Percentiles rank a stretch among this genome's conserved stretches.
Evolutionary conservation across 2,888 invertebrate genomes (phyloP).

Genomic region (Rapana venosa): DNA sequence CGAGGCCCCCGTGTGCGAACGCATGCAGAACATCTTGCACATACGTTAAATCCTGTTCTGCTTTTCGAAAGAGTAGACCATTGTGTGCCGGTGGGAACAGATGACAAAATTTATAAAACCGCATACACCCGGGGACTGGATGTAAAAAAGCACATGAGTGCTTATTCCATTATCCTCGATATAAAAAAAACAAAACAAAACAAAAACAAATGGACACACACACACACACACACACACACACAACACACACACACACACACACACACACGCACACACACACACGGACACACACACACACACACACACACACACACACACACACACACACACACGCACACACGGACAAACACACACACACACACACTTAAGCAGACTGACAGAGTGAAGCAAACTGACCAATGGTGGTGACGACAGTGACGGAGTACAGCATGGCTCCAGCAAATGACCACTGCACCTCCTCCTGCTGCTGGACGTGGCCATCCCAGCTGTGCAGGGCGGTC

Average conservation of each 20-base stretch:
- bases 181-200: too few relatives aligned
- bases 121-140: too few relatives aligned
- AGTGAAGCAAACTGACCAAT: constrained; percentile 83
- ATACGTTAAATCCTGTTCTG: too few relatives aligned
- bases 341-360: too few relatives aligned
- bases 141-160: too few relatives aligned
- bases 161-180: too few relatives aligned
- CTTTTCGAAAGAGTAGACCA: too few relatives aligned
- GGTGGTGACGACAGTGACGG: constrained; percentile 91
- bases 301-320: background rate
- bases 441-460: constrained; percentile 88
- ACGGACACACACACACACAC: constrained; percentile 29
- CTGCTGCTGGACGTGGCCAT: constrained; percentile 81
- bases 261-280: constrained; percentile 13
- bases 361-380: background rate
- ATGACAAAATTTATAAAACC: too few relatives aligned
- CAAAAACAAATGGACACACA: background rate
- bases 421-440: constrained; percentile 90
- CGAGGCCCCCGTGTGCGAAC: too few relatives aligned
- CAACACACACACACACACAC: background rate
- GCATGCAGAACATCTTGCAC: too few relatives aligned
- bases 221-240: constrained; percentile 20
- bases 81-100: too few relatives aligned
- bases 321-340: too few relatives aligned
- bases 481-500: constrained; percentile 88